Evolutionary conservation across 2,113 vertebrate species (phyloP).

Genomic region (Alectura lathami): DNA sequence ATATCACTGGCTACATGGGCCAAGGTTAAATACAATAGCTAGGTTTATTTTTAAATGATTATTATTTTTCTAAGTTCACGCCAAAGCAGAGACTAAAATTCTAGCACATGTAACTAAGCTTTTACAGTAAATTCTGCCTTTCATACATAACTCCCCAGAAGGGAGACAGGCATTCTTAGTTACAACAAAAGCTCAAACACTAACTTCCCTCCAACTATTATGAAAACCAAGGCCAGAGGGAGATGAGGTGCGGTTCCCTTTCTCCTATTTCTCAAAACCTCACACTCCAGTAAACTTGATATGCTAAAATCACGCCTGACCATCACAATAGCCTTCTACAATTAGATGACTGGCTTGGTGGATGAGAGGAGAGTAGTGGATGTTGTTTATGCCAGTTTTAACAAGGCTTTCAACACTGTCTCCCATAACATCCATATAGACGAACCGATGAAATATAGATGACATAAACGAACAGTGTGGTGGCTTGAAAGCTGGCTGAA

Average conservation of each 20-base stretch:
- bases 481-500: neutral
- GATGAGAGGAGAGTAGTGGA: neutral
- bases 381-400: neutral
- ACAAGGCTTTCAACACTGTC: neutral
- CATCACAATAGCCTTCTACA: neutral
- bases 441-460: neutral
- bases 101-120: constrained; percentile 41
- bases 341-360: neutral
- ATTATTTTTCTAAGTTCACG: constrained; percentile 56
- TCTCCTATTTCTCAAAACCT: constrained; percentile 52
- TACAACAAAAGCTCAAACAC: constrained; percentile 37
- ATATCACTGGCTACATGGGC: constrained; percentile 45
- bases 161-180: constrained; percentile 40
- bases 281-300: constrained; percentile 27
- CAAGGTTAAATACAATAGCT: constrained; percentile 75
- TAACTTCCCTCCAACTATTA: constrained; percentile 43
- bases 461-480: neutral
- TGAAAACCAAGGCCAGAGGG: constrained; percentile 13
- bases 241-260: constrained; percentile 23
- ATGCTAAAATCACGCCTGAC: constrained; percentile 36
- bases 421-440: neutral
- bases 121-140: constrained; percentile 58
- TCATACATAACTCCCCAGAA: constrained; percentile 46
- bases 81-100: constrained; percentile 50
- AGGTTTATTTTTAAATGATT: constrained; percentile 72